Conservation (phyloP, 2,888 invertebrate genomes). For the Xestia ashworthii region DNA sequence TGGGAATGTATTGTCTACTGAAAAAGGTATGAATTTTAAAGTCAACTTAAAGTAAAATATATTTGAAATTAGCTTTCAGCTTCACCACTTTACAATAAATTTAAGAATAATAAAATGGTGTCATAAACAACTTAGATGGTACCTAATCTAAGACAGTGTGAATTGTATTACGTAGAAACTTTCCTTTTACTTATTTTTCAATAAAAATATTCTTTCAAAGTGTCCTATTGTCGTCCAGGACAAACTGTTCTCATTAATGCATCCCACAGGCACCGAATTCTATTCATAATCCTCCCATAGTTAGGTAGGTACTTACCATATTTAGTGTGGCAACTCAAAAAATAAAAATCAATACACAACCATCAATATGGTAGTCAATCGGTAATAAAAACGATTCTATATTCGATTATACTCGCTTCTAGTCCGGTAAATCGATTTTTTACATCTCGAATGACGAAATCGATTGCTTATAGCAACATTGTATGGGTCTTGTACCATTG, state of each 20-base stretch:
- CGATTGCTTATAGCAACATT: constrained; percentile 82
- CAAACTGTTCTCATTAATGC: constrained; percentile 16
- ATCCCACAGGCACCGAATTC: constrained; percentile 38
- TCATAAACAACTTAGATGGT: not conserved
- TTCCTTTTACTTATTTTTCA: not conserved
- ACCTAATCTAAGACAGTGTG: not conserved
- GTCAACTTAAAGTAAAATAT: no score
- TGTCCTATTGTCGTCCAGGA: constrained; percentile 19
- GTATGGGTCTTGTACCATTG: constrained; percentile 75
- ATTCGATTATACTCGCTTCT: constrained; percentile 80
- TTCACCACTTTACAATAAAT: not conserved
- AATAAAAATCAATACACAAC: constrained; percentile 77
- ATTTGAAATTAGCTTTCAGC: not conserved
- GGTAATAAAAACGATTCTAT: constrained; percentile 82
- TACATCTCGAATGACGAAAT: constrained; percentile 79
- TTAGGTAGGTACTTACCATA: constrained; percentile 55
- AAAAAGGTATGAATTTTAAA: not conserved
- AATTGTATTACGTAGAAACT: not conserved
- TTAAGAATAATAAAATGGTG: no score
- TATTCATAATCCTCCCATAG: constrained; percentile 49
- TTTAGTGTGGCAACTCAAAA: constrained; percentile 65
- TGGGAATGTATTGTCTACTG: not conserved
- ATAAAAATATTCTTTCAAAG: not conserved
- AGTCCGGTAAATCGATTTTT: constrained; percentile 81
- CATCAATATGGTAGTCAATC: constrained; percentile 79